Base-by-base conservation (phyloP, 1,140 invertebrate species). In the Copidosoma floridanum region DNA sequence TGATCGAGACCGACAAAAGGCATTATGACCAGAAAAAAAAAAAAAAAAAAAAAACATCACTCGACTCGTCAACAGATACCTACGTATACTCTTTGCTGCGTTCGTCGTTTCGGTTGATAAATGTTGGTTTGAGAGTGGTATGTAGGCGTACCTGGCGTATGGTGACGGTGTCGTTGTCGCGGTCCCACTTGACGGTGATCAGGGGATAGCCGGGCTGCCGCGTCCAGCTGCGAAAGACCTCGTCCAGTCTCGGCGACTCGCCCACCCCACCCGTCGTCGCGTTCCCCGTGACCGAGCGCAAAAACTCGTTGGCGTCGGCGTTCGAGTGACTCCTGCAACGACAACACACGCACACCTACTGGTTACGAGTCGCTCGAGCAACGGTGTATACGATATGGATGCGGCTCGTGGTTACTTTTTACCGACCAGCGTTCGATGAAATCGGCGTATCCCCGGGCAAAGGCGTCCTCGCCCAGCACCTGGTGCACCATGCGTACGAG, bases 401-500 rank as follows among this genome's bases (percentile, higher is more conserved):
- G 29, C 29, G 12, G 29, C 12, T 12, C 12, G 29, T 12, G 6
- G 29, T 8, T 32, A 32, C 6, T 32, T 32, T 32, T 56, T 70
- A 76, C 71, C 70, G 70, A 77, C 74, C 71, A 78, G 66, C 69
- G 68, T n/a, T 65, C 61, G 61, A 77, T 57, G 60, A 78, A 82
- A 61, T 77, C 81, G 56, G 72, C 71, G 55, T 88, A 72, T 48
- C 83, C 85, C 52, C 73, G 76, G 61, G 78, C 81, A 74, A 90
- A 89, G 32, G 81, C 82, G 35, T 75, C 69, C 64, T 84, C 81
- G 16, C 82, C 82, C 52, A 90, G 74, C 63, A 85, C 85, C 63
- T 82, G 80, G 65, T 84, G 79, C 82, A 90, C 85, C 89, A 90
- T 90, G 50, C 86, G 77, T 60, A 90, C 84, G 35, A 90, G 74